Evolutionary conservation across 2,797 vertebrate species (phyloP), one percentile per base, ranked within the genome.

Genomic region (Gymnoscopelus microlampas): DNA sequence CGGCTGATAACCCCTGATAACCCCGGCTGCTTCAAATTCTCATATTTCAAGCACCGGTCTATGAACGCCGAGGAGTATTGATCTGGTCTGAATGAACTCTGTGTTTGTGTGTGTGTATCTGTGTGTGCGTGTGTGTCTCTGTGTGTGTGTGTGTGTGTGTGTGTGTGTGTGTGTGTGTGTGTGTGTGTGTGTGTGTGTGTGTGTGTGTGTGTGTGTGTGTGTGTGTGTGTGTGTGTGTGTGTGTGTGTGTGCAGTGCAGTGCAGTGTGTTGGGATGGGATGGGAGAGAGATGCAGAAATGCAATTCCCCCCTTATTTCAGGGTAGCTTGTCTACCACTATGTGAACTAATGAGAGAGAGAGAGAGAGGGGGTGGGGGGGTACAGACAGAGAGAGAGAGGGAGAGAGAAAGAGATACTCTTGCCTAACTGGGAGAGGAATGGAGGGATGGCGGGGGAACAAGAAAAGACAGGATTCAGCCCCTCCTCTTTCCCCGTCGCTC

Each of bases 1-100:
- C 81, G 68, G 65, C 73, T 73, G 82, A 87, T 86, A 85, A 88
- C 82, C 74, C 78, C 54, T 24, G 70, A 86, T 80, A 78, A 84
- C 80, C 79, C 62, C 60, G 63, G 59, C 82, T 80, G 68, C 79
- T 71, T 85, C 60, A 77, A 76, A 84, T 85, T 87, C 84, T 79
- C 74, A 73, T 82, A 78, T 81, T 83, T 82, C 80, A 84, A 85
- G 80, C 73, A 60, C 13, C 14, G 48, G 67, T 57, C 70, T 88
- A 83, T 71, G 65, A 77, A 82, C 2, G 19, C 79, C 61, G 53
- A 49, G 65, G 63, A 49, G 51, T 77, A 86, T 87, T 70, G 85
- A 89, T 85, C 68, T 55, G 66, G 66, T 77, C 64, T 81, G 80
- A 86, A 84, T 80, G 75, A 86, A 81, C 74, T 77, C 24, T 1